These are phyloP conservation scores for Spisula solida DNA, from an alignment of 2,888 invertebrate genomes.

Conservation along the genomic window DNA sequence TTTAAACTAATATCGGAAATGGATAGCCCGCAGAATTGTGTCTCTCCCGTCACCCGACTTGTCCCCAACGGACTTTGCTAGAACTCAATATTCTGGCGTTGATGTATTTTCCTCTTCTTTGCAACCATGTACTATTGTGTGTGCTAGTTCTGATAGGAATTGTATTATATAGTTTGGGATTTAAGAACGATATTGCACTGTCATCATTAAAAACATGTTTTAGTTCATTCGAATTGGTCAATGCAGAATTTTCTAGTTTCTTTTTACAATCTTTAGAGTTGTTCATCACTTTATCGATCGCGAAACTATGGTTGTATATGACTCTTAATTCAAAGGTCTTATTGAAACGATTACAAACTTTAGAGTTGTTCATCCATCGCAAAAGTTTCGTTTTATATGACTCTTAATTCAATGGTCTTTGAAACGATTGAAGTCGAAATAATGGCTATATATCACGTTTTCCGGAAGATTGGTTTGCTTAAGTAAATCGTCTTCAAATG, in stretches of 20 bases:
- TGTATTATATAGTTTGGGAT: too few species aligned
- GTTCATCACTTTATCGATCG: too few species aligned
- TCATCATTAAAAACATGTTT: too few species aligned
- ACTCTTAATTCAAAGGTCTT: too few species aligned
- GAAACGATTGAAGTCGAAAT: not conserved
- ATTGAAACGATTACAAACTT: too few species aligned
- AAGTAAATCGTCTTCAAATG: not conserved
- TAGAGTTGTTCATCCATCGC: not conserved
- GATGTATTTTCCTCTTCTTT: not conserved
- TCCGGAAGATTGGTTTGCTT: not conserved
- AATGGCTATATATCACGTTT: not conserved
- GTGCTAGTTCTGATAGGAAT: too few species aligned
- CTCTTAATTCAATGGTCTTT: not conserved
- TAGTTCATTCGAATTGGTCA: too few species aligned
- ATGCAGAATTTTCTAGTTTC: too few species aligned
- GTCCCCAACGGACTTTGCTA: not conserved
- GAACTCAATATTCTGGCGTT: not conserved
- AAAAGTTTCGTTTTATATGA: not conserved
- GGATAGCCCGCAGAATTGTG: not conserved
- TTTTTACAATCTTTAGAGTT: too few species aligned
- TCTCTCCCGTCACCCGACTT: not conserved
- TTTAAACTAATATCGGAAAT: constrained; percentile 20
- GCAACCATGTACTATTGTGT: not conserved
- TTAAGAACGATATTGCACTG: too few species aligned
- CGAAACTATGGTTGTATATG: too few species aligned